Evolutionary conservation across 2,888 invertebrate genomes (phyloP), one percentile per base, ranked within the genome.

Genomic region (Tromatobia lineatoria): DNA sequence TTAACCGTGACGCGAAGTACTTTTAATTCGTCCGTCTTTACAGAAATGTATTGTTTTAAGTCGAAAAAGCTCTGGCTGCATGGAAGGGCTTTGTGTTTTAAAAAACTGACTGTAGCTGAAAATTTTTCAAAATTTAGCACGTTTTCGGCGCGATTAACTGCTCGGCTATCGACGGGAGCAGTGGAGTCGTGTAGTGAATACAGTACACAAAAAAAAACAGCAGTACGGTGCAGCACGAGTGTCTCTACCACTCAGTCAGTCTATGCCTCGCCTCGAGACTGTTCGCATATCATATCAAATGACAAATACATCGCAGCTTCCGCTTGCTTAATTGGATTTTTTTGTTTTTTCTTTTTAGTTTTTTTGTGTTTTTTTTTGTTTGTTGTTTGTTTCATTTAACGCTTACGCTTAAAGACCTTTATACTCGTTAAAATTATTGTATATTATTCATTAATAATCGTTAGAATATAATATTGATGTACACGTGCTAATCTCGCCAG

Each of bases 381-480:
- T 29, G 29, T 29, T 29, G 29, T 77, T 75, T 81, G 45, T 73
- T 80, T 79, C 85, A 82, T 89, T 88, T 85, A 89, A 88, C 86
- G 87, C 86, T 89, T 89, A 89, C 88, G 88, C 86, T 88, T 88
- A 89, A 88, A 87, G 88, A 90, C 88, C 82, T 87, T 90, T 90
- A 89, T 89, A 87, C 87, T 90, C 87, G 87, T 91, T 91, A 91
- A 91, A 91, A 91, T 92, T 92, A 92, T 91, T 91, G 90, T 91
- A 92, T 91, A 91, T 90, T 91, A 88, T 91, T 88, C 89, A 90
- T 87, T 90, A 91, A 89, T 91, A 91, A 91, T 91, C 88, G 88
- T 91, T 92, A 92, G 88, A 91, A 91, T 93, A 93, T 90, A 90
- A 91, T 92, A 90, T 91, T 91, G 89, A 91, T 91, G 89, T 89